Conservation (phyloP, 35 echinoderm and acorn worm genomes). For the Stichopus chloronotus region DNA sequence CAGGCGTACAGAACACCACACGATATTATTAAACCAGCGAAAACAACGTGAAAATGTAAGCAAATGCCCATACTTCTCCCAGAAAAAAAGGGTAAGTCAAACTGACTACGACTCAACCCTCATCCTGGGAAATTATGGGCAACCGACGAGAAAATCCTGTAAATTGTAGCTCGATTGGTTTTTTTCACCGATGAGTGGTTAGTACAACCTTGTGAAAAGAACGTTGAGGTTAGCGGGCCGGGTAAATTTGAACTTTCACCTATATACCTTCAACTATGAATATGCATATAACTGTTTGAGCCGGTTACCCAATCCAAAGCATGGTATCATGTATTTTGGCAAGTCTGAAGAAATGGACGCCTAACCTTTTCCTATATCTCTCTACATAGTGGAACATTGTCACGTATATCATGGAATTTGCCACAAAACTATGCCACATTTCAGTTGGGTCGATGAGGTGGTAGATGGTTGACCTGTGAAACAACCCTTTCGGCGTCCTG, state of each 20-base stretch:
- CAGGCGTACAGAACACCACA: not conserved
- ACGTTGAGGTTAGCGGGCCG: conserved; percentile 15
- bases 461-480: too few relatives aligned
- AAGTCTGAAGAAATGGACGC: too few relatives aligned
- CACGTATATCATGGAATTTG: too few relatives aligned
- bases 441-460: too few relatives aligned
- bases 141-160: not conserved
- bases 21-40: not conserved
- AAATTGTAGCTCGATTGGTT: not conserved
- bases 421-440: too few relatives aligned
- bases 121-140: conserved; percentile 31
- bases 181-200: not conserved
- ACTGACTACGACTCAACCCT: conserved; percentile 26
- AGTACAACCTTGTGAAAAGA: not conserved
- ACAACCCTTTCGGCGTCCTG: too few relatives aligned
- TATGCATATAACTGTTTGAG: not conserved
- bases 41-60: not conserved
- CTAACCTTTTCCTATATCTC: too few relatives aligned
- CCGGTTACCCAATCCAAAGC: too few relatives aligned
- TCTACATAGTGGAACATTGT: too few relatives aligned
- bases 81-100: conserved; percentile 25
- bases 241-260: conserved; percentile 26
- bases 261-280: not conserved
- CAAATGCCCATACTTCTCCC: conserved; percentile 34
- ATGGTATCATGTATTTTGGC: too few relatives aligned